Evolutionary conservation across 2,888 invertebrate genomes (phyloP).

Genomic region (Drosophila neotestacea): DNA sequence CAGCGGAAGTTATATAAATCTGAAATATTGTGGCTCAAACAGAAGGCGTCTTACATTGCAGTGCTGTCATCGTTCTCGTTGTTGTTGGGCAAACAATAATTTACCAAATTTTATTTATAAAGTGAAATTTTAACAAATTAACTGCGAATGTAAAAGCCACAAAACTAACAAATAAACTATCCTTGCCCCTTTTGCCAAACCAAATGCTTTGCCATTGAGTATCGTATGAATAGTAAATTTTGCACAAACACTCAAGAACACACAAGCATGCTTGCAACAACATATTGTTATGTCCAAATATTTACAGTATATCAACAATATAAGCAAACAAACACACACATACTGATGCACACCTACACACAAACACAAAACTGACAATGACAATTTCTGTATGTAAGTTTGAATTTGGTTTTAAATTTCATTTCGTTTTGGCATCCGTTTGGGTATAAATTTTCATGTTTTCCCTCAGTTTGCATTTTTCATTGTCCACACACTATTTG

Average conservation of each 20-base stretch:
- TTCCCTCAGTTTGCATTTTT: constrained; percentile 47
- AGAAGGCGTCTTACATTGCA: constrained; percentile 25
- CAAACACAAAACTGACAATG: constrained; percentile 11
- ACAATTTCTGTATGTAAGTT: constrained; percentile 39
- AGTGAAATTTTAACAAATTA: constrained; percentile 77
- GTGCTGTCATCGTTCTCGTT: constrained; percentile 33
- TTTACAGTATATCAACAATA: constrained; percentile 66
- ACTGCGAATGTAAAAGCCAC: constrained; percentile 61
- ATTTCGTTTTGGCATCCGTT: constrained; percentile 54
- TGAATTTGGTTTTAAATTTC: constrained; percentile 68
- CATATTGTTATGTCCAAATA: constrained; percentile 74
- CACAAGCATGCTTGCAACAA: constrained; percentile 40
- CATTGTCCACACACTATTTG: constrained; percentile 49
- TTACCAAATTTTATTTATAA: constrained; percentile 66
- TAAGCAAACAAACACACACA: constrained; percentile 16
- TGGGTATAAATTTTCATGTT: constrained; percentile 68
- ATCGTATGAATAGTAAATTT: constrained; percentile 56
- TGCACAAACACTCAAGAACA: constrained; percentile 47
- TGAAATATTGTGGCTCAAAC: constrained; percentile 65
- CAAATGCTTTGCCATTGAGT: constrained; percentile 28
- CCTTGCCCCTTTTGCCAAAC: constrained; percentile 1
- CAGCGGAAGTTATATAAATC: constrained; percentile 73
- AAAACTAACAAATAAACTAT: constrained; percentile 58
- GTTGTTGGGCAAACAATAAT: constrained; percentile 42
- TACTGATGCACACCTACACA: constrained; percentile 3